Conservation (phyloP, 2,888 invertebrate genomes). For the Drosophila merina region DNA sequence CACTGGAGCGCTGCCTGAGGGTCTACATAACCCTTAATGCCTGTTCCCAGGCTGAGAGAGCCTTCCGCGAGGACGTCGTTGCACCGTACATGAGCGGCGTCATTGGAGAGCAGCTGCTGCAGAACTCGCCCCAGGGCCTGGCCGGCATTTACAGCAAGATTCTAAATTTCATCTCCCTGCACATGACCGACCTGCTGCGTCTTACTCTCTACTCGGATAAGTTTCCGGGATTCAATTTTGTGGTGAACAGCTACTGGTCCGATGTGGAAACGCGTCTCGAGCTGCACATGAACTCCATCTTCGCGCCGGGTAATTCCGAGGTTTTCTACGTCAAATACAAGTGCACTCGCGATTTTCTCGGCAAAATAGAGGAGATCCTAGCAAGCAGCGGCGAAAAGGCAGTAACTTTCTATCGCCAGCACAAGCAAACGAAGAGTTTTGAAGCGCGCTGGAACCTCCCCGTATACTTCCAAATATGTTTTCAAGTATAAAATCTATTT, state of each 20-base stretch:
- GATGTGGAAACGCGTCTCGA: constrained; percentile 92
- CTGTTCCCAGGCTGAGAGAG: constrained; percentile 87
- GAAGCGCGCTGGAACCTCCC: constrained; percentile 96
- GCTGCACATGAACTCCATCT: constrained; percentile 92
- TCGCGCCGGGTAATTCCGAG: constrained; percentile 96
- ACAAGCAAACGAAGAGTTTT: constrained; percentile 90
- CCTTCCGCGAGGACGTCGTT: constrained; percentile 85
- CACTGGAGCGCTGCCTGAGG: constrained; percentile 84
- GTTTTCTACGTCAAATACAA: constrained; percentile 92
- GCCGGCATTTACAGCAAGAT: constrained; percentile 89
- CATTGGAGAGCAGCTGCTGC: constrained; percentile 85
- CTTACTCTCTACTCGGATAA: constrained; percentile 85
- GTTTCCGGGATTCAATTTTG: constrained; percentile 89
- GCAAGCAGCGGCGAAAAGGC: constrained; percentile 85
- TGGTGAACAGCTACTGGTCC: constrained; percentile 94
- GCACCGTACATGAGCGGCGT: constrained; percentile 85
- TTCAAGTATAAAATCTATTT: constrained; percentile 86
- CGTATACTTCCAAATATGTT: constrained; percentile 96
- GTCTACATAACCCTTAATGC: constrained; percentile 82
- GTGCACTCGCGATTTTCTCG: constrained; percentile 91
- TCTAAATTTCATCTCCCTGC: constrained; percentile 88
- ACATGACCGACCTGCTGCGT: constrained; percentile 86
- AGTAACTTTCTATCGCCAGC: constrained; percentile 84
- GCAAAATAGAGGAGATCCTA: constrained; percentile 87
- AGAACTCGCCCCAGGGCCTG: constrained; percentile 82